These are phyloP conservation scores for Cnemophilus loriae DNA, from an alignment of 2,113 vertebrate genomes.

Conservation along the genomic window DNA sequence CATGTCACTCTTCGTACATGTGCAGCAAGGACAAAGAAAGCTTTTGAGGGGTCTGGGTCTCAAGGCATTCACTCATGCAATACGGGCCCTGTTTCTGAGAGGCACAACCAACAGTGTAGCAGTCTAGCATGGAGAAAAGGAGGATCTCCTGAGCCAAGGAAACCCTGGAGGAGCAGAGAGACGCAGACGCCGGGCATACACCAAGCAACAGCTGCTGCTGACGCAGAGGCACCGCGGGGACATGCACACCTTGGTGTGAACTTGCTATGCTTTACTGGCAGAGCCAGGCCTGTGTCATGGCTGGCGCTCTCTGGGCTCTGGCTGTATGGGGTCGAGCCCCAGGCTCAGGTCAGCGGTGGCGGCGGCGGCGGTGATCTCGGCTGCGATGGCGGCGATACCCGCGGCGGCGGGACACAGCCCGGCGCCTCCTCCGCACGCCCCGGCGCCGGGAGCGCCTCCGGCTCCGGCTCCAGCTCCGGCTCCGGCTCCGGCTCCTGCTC, in stretches of 20 bases:
- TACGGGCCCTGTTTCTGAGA: neutral
- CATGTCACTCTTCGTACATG: neutral
- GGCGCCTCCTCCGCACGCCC: neutral
- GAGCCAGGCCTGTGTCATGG: neutral
- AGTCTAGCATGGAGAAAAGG: fast-evolving
- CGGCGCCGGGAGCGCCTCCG: neutral
- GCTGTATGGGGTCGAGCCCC: neutral
- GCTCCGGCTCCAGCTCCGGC: neutral
- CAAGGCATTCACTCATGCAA: neutral
- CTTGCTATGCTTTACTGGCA: neutral
- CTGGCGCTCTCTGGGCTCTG: neutral
- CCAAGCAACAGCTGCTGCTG: neutral
- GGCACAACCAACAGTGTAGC: neutral
- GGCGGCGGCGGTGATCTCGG: too few relatives aligned
- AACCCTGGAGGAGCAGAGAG: neutral
- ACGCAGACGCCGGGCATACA: neutral
- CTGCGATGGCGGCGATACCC: neutral
- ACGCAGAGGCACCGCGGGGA: neutral
- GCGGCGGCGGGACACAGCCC: neutral
- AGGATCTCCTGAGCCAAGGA: neutral
- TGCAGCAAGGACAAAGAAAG: neutral
- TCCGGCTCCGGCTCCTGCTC: neutral
- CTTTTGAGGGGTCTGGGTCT: neutral
- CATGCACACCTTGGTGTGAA: neutral
- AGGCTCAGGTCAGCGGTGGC: neutral